A percentile compares a stretch with the other conserved stretches of the same genome.
These are phyloP conservation scores for Apocrypta bakeri DNA, from an alignment of 1,140 invertebrate genomes.

Conservation along the genomic window DNA sequence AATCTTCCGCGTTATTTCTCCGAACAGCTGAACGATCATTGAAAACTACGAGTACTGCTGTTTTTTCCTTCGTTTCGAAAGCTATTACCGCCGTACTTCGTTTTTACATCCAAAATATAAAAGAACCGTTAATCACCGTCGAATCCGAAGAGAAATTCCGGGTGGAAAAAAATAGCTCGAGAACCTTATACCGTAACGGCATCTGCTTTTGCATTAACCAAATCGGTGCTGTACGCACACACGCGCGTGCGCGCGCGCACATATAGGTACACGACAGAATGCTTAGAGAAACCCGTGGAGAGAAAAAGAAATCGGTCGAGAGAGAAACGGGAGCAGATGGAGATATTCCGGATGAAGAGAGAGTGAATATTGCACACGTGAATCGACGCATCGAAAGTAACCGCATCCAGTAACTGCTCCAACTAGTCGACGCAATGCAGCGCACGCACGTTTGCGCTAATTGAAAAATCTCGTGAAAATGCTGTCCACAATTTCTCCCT, in stretches of 20 bases:
- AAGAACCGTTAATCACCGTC: no score
- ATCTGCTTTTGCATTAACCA: neutral
- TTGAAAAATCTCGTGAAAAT: no score
- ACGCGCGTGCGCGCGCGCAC: no score
- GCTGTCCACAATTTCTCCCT: no score
- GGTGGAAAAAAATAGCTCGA: neutral
- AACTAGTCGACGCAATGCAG: neutral
- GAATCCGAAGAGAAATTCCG: no score
- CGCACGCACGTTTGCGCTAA: no score
- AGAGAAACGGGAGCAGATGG: neutral
- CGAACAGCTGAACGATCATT: no score
- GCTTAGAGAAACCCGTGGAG: neutral
- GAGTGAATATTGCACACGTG: neutral
- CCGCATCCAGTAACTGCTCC: no score
- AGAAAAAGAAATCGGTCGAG: neutral
- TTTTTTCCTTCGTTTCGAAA: no score
- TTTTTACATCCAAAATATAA: no score
- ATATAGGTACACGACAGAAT: neutral
- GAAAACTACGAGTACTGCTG: no score
- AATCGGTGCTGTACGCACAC: neutral
- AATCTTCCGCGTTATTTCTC: neutral
- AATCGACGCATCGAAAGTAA: neutral
- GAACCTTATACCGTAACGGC: neutral
- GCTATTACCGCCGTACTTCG: no score
- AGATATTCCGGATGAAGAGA: neutral